These are phyloP conservation scores for Shargacucullia verbasci DNA, from an alignment of 2,888 invertebrate species.

Conservation along the genomic window DNA sequence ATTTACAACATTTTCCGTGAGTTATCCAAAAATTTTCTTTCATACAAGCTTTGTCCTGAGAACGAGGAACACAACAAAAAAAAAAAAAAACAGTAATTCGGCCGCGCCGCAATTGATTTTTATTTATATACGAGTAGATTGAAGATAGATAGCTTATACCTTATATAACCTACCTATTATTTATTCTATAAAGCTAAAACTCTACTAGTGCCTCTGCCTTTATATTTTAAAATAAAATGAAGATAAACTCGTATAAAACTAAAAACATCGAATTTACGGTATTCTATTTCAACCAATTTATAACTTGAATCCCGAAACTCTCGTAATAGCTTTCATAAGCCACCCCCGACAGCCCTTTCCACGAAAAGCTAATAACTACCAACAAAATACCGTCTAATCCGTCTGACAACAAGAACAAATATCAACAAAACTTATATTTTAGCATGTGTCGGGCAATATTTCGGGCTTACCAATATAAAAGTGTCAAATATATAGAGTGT, in stretches of 20 bases:
- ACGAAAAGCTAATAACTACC: constrained; percentile 43
- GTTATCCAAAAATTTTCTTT: no score
- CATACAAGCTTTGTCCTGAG: no score
- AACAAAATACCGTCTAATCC: constrained; percentile 36
- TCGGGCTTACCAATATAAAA: background rate
- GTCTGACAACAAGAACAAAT: constrained; percentile 37
- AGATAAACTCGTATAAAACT: background rate
- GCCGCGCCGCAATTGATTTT: no score
- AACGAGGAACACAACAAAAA: no score
- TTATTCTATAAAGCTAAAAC: no score
- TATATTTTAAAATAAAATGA: background rate
- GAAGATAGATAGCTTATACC: no score
- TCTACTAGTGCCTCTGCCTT: no score
- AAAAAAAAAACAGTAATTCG: no score
- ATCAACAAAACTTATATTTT: constrained; percentile 41
- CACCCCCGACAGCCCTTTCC: constrained; percentile 26
- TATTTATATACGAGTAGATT: no score
- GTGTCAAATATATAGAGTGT: constrained; percentile 15
- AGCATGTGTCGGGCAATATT: constrained; percentile 8
- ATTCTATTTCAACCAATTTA: constrained; percentile 23
- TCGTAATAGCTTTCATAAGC: constrained; percentile 41
- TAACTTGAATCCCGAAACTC: constrained; percentile 30
- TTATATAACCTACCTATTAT: no score
- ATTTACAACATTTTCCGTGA: no score
- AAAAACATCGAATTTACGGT: constrained; percentile 16